phyloP scores from a whole-genome alignment of 2,113 vertebrate genomes.

The Patagioenas fasciata region DNA sequence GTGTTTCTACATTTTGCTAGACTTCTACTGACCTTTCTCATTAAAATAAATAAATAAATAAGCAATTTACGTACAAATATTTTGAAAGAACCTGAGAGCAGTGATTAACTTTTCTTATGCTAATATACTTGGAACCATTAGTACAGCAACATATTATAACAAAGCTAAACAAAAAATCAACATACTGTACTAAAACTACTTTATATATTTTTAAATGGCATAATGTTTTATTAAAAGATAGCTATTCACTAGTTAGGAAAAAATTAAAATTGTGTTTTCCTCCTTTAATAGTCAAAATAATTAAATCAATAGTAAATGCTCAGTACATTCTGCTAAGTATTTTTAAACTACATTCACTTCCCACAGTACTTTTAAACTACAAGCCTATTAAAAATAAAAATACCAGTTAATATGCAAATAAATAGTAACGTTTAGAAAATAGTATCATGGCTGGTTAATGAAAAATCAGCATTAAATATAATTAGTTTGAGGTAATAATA shows the following conservation, averaged over 20 bases:
- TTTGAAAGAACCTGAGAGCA: background rate
- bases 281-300: background rate
- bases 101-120: background rate
- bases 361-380: background rate
- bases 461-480: constrained; percentile 1
- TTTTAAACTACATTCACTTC: background rate
- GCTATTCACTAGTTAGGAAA: background rate
- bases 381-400: background rate
- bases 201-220: background rate
- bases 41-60: background rate
- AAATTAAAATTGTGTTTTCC: background rate
- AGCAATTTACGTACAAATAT: background rate
- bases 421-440: background rate
- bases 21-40: background rate
- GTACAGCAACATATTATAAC: background rate
- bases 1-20: background rate
- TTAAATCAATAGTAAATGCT: background rate
- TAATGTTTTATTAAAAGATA: background rate
- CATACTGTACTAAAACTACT: background rate
- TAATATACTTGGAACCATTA: background rate
- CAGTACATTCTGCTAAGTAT: background rate
- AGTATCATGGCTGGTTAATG: background rate
- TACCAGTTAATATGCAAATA: background rate
- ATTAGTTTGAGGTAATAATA: background rate
- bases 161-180: background rate